phyloP scores from a whole-genome alignment of 2,113 vertebrate genomes.

The Macrotus californicus region DNA sequence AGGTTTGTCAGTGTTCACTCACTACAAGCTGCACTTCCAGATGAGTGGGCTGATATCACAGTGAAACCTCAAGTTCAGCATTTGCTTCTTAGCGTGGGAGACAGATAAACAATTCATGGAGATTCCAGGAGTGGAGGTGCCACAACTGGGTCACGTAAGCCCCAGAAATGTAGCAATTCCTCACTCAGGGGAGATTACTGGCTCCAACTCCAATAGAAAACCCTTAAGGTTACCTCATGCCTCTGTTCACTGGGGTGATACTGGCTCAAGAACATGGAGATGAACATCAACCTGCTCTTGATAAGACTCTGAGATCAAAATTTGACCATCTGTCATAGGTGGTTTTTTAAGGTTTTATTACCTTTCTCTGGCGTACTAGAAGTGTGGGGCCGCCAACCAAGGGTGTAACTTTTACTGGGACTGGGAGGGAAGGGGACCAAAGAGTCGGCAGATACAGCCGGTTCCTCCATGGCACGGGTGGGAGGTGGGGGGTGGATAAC shows the following conservation, averaged over 20 bases:
- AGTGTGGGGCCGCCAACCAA: background rate
- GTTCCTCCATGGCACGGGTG: background rate
- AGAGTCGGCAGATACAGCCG: background rate
- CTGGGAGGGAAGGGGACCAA: background rate
- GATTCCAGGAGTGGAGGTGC: background rate
- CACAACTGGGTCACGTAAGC: background rate
- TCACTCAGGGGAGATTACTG: background rate
- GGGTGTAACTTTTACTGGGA: background rate
- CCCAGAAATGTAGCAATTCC: background rate
- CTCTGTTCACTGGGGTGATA: background rate
- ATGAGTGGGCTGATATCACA: conserved; percentile 27
- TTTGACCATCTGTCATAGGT: background rate
- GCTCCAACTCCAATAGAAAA: background rate
- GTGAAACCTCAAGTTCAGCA: background rate
- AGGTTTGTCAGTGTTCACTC: background rate
- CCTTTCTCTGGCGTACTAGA: background rate
- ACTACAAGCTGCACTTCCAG: background rate
- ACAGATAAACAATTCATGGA: background rate
- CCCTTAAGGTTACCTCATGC: background rate
- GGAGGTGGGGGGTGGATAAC: accelerated
- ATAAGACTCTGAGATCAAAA: background rate
- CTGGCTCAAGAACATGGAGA: background rate
- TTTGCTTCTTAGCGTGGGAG: conserved; percentile 11
- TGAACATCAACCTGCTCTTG: background rate
- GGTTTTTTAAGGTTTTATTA: background rate